Base-by-base conservation (phyloP, 1,140 invertebrate species). In the Papilio polyxenes region DNA sequence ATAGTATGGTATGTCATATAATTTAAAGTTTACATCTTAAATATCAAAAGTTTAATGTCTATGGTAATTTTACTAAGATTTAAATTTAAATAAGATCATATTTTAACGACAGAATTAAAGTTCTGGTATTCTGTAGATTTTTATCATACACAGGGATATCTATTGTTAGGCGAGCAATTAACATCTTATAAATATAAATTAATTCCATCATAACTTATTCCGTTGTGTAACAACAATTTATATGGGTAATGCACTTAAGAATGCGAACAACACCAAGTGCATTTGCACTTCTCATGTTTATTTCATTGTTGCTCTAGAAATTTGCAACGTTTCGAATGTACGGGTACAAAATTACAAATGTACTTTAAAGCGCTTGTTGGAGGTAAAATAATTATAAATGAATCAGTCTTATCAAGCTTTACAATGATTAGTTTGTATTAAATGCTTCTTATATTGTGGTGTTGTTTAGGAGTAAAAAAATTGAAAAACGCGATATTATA, bases 271-370 rank as follows among this genome's bases (percentile, higher is more conserved):
- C 53, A 56, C 23, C 9, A 15, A 65, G 62, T 31, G 23, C 62
- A 72, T 72, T 72, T 72, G 65, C 65, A 72, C 65, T 72, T 72
- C 65, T 72, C 65, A 72, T 72, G 65, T 72, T 72, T 72, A 72
- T 72, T 72, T 72, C 65, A 72, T 72, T 72, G 65, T 72, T 72
- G 65, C 65, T 72, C 65, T 72, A 72, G 65, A 72, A 72, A 72
- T 72, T 15, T 72, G 31, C 65, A 72, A 37, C 13, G 65, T 72
- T 37, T 40, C 65, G 11, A 72, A 72, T 72, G 65, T 72, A 72
- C 65, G 23, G 15, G 13, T 72, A 31, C 62, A 65, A 65, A 31
- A 31, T 23, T 72, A 65, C 62, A 65, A 65, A 31, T 65, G 62
- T 65, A 72, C 31, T 72, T 72, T 37, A 40, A 6, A 72, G 13